Evolutionary conservation across 1,140 invertebrate species (phyloP).

Genomic region (Telenomus remus): DNA sequence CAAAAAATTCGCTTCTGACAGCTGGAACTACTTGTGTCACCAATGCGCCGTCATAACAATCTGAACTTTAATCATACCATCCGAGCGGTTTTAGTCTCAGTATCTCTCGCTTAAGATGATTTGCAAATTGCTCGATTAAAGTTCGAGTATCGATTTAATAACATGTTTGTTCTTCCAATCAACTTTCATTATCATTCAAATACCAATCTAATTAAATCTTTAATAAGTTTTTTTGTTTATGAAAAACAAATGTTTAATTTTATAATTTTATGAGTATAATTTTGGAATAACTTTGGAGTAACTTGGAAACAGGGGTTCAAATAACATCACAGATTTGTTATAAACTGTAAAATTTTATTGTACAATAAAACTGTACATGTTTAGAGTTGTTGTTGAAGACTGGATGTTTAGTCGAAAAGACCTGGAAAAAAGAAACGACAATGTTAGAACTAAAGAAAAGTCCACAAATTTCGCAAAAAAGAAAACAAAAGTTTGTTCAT

Average conservation of each 20-base stretch:
- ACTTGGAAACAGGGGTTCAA: not conserved
- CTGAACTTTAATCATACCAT: no score
- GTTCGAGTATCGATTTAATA: no score
- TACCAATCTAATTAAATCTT: no score
- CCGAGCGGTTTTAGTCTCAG: no score
- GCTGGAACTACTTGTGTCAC: not conserved
- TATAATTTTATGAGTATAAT: no score
- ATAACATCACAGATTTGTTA: slow-evolving; percentile 4
- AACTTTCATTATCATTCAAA: no score
- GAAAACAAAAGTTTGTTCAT: slow-evolving; percentile 65
- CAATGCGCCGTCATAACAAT: no score
- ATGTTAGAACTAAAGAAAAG: slow-evolving; percentile 17
- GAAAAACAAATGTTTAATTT: no score
- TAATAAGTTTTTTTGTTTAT: no score
- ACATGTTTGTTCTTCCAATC: no score
- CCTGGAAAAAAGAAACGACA: slow-evolving; percentile 76
- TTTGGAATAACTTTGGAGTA: not conserved
- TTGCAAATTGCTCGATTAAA: no score
- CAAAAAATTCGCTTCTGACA: not conserved
- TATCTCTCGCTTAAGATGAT: no score
- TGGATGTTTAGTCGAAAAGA: slow-evolving; percentile 81
- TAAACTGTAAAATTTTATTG: slow-evolving; percentile 40
- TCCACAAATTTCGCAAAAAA: slow-evolving; percentile 10
- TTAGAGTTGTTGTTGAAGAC: slow-evolving; percentile 45
- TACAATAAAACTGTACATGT: slow-evolving; percentile 67